Conservation (phyloP, 2,113 vertebrate species). For the Nicator chloris region DNA sequence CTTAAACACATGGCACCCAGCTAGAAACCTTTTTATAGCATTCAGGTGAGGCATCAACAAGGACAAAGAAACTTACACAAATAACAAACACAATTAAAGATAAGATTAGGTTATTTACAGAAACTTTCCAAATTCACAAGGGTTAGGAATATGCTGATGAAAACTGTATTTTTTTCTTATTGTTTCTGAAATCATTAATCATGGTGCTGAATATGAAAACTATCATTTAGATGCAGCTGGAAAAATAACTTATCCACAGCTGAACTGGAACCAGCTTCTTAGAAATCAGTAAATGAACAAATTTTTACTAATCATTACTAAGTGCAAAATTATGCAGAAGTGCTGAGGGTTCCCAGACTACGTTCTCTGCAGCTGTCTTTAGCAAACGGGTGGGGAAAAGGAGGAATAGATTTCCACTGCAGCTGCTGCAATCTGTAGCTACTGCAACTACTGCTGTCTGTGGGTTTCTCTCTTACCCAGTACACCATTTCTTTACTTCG, state of each 20-base stretch:
- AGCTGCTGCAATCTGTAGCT: too few relatives aligned
- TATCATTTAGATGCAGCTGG: conserved; percentile 52
- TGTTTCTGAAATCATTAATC: conserved; percentile 38
- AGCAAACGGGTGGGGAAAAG: not conserved
- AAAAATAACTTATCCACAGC: conserved; percentile 22
- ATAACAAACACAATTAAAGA: not conserved
- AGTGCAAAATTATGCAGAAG: conserved; percentile 23
- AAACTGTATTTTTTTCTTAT: conserved; percentile 32
- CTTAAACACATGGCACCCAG: not conserved
- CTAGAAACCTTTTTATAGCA: not conserved
- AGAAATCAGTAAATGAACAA: conserved; percentile 46
- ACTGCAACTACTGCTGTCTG: not conserved
- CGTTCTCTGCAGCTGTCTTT: not conserved
- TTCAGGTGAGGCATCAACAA: not conserved
- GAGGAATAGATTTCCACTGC: not conserved
- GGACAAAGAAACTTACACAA: not conserved
- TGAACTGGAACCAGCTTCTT: conserved; percentile 29
- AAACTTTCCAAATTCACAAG: not conserved
- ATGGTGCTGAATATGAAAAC: conserved; percentile 32
- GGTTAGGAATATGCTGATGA: not conserved
- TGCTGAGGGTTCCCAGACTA: not conserved
- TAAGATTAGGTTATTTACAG: not conserved
- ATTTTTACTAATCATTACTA: conserved; percentile 33
- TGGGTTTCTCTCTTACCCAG: not conserved
- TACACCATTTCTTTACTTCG: not conserved